Evolutionary conservation across 1,140 invertebrate genomes (phyloP).

Genomic region (Leptinotarsa defecta): DNA sequence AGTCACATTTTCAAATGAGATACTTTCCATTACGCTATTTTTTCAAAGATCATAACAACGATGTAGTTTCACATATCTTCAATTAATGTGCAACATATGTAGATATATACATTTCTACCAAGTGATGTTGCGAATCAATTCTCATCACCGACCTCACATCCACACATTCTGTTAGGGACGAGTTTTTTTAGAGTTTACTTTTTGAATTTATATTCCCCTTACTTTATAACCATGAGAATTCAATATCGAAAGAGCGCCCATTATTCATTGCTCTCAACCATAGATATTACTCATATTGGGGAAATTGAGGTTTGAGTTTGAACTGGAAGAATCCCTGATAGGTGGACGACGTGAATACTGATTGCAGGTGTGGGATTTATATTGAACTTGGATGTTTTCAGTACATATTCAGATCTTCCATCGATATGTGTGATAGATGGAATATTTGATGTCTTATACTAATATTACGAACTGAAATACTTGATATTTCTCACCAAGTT

Average conservation of each 20-base stretch:
- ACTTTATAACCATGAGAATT: conserved; percentile 12
- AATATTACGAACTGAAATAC: no score
- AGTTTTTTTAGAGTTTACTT: background rate
- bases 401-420: no score
- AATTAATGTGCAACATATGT: no score
- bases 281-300: conserved; percentile 10
- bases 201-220: background rate
- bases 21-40: no score
- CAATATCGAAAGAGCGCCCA: conserved; percentile 11
- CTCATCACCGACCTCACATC: background rate
- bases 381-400: background rate
- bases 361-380: background rate
- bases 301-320: background rate
- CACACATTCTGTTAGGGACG: background rate
- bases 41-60: no score
- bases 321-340: background rate
- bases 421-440: no score
- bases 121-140: background rate
- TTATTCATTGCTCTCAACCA: background rate
- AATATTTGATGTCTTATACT: no score
- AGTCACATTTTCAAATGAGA: no score
- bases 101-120: no score
- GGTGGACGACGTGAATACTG: background rate
- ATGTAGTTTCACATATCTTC: no score
- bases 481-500: no score